Percentiles rank a stretch among this genome's conserved stretches.
phyloP scores from a whole-genome alignment of 2,888 invertebrate genomes.

The Ophioninae sp. region DNA sequence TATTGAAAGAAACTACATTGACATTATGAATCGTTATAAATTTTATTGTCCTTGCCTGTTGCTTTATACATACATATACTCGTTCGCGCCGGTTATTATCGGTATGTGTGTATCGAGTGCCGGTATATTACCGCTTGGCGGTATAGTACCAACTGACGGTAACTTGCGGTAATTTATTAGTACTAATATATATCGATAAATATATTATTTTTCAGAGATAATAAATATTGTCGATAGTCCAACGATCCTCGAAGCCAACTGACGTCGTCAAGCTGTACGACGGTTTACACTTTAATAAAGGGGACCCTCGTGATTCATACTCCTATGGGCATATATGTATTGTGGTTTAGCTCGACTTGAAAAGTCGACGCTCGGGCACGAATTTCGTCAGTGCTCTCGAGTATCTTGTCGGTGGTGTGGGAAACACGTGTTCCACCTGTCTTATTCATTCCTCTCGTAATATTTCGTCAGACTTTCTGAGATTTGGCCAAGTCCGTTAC shows the following conservation, averaged over 20 bases:
- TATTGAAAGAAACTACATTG: neutral
- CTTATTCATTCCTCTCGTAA: neutral
- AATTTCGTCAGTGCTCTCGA: neutral
- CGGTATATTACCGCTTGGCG: neutral
- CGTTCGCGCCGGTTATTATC: neutral
- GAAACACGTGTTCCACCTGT: neutral
- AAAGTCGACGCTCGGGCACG: neutral
- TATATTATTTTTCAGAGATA: neutral
- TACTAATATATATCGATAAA: neutral
- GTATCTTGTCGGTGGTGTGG: neutral
- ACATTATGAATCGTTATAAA: neutral
- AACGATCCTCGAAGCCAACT: neutral
- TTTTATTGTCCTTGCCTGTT: too few relatives aligned
- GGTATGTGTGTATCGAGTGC: neutral
- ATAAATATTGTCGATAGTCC: neutral
- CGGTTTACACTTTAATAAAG: neutral
- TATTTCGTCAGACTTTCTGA: neutral
- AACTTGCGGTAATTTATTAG: neutral
- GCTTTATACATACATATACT: neutral
- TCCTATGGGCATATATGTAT: neutral
- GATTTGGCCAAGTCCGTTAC: neutral
- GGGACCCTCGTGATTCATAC: neutral
- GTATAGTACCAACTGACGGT: neutral
- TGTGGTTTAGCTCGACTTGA: neutral
- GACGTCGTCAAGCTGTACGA: neutral